Evolutionary conservation across 2,797 vertebrate species (phyloP).

Genomic region (Rhinella marina): DNA sequence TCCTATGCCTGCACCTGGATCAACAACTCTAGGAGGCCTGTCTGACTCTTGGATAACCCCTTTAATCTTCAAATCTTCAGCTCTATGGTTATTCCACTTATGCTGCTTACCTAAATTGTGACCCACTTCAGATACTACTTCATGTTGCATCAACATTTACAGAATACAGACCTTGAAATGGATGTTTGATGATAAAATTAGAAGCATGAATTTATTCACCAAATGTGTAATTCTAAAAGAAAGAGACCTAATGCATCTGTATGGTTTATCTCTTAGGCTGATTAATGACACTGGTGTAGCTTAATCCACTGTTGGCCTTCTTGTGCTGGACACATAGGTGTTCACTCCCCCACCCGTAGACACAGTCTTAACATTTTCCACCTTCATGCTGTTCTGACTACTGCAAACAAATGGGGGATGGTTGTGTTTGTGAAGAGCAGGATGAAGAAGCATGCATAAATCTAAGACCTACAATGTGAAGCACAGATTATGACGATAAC

Average conservation of each 20-base stretch:
- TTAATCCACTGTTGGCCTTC: conserved; percentile 24
- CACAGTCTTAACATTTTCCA: conserved; percentile 7
- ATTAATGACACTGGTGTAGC: conserved; percentile 20
- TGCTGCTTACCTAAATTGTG: too few relatives aligned
- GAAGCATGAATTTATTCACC: not conserved
- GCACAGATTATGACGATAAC: not conserved
- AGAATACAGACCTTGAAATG: not conserved
- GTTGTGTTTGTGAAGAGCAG: not conserved
- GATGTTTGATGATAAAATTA: not conserved
- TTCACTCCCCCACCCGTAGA: not conserved
- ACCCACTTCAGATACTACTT: not conserved
- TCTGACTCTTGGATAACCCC: too few relatives aligned
- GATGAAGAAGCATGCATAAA: not conserved
- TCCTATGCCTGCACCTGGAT: too few relatives aligned
- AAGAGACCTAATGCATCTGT: not conserved
- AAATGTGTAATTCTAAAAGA: not conserved
- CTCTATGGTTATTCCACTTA: too few relatives aligned
- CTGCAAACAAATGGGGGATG: conserved; percentile 19
- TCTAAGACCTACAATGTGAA: not conserved
- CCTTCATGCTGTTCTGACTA: conserved; percentile 10
- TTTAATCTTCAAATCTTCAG: too few relatives aligned
- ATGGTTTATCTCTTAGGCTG: conserved; percentile 18
- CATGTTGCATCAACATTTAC: not conserved
- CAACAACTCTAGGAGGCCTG: too few relatives aligned
- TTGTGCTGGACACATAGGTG: conserved; percentile 11